Evolutionary conservation across 2,113 vertebrate species (phyloP).

Genomic region (Leiothrix lutea): DNA sequence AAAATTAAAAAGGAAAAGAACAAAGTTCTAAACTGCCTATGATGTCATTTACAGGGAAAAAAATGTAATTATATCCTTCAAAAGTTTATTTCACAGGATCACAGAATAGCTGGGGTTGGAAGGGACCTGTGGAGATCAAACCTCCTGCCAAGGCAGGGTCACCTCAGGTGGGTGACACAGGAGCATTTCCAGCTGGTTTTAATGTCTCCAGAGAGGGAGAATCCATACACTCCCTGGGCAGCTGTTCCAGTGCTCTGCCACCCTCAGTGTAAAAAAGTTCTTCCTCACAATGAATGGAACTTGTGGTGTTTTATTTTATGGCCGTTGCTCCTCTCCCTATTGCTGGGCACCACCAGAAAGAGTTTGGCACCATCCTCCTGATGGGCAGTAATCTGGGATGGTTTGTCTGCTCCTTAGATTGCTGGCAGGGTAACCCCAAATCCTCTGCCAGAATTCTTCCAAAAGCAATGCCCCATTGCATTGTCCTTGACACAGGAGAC

Average conservation of each 20-base stretch:
- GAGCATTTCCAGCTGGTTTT: background rate
- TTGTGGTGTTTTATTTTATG: background rate
- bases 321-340: rapidly evolving
- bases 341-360: background rate
- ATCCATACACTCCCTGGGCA: background rate
- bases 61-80: background rate
- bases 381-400: background rate
- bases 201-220: background rate
- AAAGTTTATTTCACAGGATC: background rate
- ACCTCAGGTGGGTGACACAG: background rate
- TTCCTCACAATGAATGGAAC: background rate
- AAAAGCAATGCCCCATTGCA: background rate
- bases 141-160: background rate
- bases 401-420: background rate
- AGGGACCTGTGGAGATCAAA: background rate
- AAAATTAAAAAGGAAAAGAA: background rate
- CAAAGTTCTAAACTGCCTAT: background rate
- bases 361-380: background rate
- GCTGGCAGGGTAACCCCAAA: background rate
- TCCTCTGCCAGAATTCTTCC: background rate
- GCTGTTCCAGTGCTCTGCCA: background rate
- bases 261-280: too few relatives aligned
- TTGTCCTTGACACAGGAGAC: background rate
- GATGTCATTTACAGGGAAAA: background rate
- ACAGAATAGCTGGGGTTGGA: background rate